phyloP scores from a whole-genome alignment of 2,888 invertebrate genomes.

The Rhogogaster chlorosoma region DNA sequence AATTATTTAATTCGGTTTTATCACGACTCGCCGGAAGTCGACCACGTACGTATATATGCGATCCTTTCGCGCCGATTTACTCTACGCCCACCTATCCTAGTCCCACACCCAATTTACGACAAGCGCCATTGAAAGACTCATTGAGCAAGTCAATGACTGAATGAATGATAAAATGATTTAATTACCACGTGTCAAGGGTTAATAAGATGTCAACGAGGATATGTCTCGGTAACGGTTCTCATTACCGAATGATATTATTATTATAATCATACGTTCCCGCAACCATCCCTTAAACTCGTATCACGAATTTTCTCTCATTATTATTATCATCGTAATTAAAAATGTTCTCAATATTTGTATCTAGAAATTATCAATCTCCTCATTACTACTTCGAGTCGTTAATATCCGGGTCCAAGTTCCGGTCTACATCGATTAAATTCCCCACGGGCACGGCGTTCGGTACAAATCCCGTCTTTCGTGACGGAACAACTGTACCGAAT shows the following conservation, averaged over 20 bases:
- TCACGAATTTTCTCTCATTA: not conserved
- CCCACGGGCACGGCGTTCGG: slow-evolving; percentile 28
- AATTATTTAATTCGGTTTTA: slow-evolving; percentile 41
- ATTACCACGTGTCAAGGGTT: slow-evolving; percentile 68
- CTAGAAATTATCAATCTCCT: not conserved
- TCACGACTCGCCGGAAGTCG: slow-evolving; percentile 49
- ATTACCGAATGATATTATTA: not conserved
- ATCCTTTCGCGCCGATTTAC: slow-evolving; percentile 45
- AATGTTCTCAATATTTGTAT: not conserved
- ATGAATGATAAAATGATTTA: slow-evolving; percentile 70
- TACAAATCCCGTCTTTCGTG: slow-evolving; percentile 17
- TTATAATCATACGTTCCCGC: not conserved
- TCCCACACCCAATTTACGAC: slow-evolving; percentile 68
- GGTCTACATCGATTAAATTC: slow-evolving; percentile 42
- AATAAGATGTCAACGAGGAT: slow-evolving; percentile 57
- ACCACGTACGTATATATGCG: not conserved
- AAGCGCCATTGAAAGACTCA: slow-evolving; percentile 56
- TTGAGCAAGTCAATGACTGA: slow-evolving; percentile 66
- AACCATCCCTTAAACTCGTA: not conserved
- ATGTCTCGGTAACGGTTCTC: slow-evolving; percentile 32
- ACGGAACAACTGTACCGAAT: slow-evolving; percentile 35
- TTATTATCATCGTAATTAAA: not conserved
- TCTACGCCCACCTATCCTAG: slow-evolving; percentile 47
- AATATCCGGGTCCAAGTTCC: slow-evolving; percentile 31
- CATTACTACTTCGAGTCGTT: not conserved